A percentile compares a stretch with the other conserved stretches of the same genome.
Conservation (phyloP, 2,888 invertebrate species). For the Metellina segmentata region DNA sequence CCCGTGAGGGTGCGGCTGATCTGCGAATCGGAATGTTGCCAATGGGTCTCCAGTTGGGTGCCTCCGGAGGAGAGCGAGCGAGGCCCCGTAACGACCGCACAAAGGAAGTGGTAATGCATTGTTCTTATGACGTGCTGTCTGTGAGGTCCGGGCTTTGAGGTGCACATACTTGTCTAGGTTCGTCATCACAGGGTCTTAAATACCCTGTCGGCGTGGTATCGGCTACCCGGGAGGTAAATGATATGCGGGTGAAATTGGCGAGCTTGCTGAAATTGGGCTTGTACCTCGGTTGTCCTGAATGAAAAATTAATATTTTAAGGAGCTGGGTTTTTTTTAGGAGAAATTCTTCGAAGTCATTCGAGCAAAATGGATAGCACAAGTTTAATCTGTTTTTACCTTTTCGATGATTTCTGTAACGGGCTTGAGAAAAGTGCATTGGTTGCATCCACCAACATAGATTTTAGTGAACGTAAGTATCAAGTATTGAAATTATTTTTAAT, state of each 20-base stretch:
- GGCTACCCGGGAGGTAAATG: not conserved
- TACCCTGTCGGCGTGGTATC: not conserved
- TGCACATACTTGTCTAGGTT: conserved; percentile 27
- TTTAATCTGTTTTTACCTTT: no score
- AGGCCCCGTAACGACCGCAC: conserved; percentile 16
- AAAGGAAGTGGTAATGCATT: conserved; percentile 55
- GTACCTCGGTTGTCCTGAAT: not conserved
- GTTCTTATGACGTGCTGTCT: conserved; percentile 48
- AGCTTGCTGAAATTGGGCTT: not conserved
- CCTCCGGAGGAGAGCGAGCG: not conserved
- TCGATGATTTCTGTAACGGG: no score
- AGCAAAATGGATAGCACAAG: no score
- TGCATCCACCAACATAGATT: no score
- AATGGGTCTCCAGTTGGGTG: not conserved
- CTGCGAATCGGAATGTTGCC: conserved; percentile 27
- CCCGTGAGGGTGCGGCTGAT: conserved; percentile 53
- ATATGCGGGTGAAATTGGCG: conserved; percentile 9
- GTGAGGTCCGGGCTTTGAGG: conserved; percentile 57
- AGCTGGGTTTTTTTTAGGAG: conserved; percentile 2
- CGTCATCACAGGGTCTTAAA: not conserved
- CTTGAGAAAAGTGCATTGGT: no score
- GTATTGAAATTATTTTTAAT: no score
- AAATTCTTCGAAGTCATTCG: not conserved
- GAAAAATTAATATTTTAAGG: not conserved
- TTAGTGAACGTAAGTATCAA: no score